Evolutionary conservation across 2,888 invertebrate genomes (phyloP), one percentile per base, ranked within the genome.

Genomic region (Rhorus exstirpatorius): DNA sequence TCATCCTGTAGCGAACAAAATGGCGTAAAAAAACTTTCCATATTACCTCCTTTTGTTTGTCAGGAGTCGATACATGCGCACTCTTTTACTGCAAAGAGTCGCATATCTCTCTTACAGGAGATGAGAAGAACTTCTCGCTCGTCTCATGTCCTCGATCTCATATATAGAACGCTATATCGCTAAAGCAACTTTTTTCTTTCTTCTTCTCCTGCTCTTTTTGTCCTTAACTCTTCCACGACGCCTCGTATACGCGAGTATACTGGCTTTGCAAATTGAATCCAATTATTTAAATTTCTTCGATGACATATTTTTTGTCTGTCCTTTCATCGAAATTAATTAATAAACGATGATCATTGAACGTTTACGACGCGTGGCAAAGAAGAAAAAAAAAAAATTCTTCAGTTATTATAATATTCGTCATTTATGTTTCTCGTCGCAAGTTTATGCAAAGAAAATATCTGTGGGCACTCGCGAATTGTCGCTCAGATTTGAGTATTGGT

Each of bases 141-240:
- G 81, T 85, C 87, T 87, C 86, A 87, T 87, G 87, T 87, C 87
- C 86, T 84, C 86, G 81, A 86, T 89, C 87, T 87, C 85, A n/a
- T n/a, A 65, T 74, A 46, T 3, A 17, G 38, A 38, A 19, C 81
- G 51, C 74, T 83, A 86, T 86, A 87, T 87, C 85, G 84, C 84
- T 78, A 76, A 75, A 79, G 65, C 70, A 38, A 26, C 17, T 8
- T 46, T 41, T 46, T 35, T 17, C 41, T 35, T 68, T 12, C 12
- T 21, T 51, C 26, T 44, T 12, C 60, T 41, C 53, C 21, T 17
- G 24, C 46, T 8, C 10, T 8, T 14, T 53, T 26, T 53, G 21
- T 41, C 24, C 12, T 71, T 58, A 53, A 12, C 60, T 35, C 35
- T 31, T 51, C 19, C 24, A 12, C 70, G 24, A 44, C 35, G 24